phyloP scores from a whole-genome alignment of 1,140 invertebrate species.

The Gryon sp. region DNA sequence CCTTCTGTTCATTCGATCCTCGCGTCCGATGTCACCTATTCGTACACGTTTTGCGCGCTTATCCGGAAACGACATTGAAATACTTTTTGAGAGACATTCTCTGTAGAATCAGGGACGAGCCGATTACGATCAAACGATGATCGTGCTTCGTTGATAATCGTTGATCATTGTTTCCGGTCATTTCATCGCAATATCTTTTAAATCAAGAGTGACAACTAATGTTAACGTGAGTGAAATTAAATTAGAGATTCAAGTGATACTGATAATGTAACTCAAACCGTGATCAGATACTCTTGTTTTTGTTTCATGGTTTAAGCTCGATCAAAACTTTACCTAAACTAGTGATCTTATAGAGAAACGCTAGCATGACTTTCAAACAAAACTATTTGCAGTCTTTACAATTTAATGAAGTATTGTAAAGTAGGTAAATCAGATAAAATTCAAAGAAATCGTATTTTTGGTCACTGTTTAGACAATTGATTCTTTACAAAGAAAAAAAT shows the following conservation, averaged over 20 bases:
- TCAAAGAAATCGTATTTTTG: too few species aligned
- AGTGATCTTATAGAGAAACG: conserved; percentile 19
- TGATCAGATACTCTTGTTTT: conserved; percentile 45
- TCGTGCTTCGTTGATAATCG: conserved; percentile 16
- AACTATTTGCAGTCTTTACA: neutral
- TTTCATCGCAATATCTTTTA: conserved; percentile 12
- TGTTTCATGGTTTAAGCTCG: conserved; percentile 11
- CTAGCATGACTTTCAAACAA: conserved; percentile 4
- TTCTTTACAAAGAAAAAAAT: too few species aligned
- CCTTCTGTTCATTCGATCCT: conserved; percentile 35
- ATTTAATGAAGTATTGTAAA: conserved; percentile 14
- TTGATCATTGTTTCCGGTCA: conserved; percentile 27
- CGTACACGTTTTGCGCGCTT: conserved; percentile 27
- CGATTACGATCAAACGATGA: conserved; percentile 26
- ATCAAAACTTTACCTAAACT: conserved; percentile 40
- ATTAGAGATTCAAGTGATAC: conserved; percentile 34
- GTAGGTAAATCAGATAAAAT: too few species aligned
- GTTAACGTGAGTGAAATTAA: conserved; percentile 36
- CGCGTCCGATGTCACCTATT: conserved; percentile 49
- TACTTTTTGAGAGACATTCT: conserved; percentile 22
- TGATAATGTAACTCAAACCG: conserved; percentile 31
- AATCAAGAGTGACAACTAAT: conserved; percentile 28
- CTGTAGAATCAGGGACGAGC: conserved; percentile 24
- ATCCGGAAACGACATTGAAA: conserved; percentile 48
- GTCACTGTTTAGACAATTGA: too few species aligned